Evolutionary conservation across 1,140 invertebrate species (phyloP), one percentile per base, ranked within the genome.

Genomic region (Heliconius hewitsoni): DNA sequence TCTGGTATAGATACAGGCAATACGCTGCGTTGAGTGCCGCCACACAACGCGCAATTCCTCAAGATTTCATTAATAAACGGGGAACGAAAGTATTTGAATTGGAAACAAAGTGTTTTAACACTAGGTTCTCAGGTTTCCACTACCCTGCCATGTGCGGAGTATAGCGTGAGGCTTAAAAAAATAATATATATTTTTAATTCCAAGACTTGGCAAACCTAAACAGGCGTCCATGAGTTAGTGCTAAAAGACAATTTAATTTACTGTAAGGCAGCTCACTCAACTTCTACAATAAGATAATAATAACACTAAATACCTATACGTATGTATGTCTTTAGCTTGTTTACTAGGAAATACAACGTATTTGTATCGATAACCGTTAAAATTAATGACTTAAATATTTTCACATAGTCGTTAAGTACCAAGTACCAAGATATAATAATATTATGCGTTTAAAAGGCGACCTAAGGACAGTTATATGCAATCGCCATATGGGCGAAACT

Each of bases 221-320:
- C 37, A 27, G 70, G 34, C 34, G 74, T 57, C 60, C 74, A 30
- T 71, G 27, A 76, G 18, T 71, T 71, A 76, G 39, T 71, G 37
- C 37, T 39, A 70, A 71, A 76, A 76, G 74, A 70, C 55, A 75
- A 75, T 66, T 60, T 75, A 75, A 75, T 75, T 75, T 60, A 75
- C 60, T 34, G 39, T 42, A 70, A 70, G 34, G 8, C 55, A 55
- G 13, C 4, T 55, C n/a, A 57, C 34, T 60, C 19, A 27, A 76
- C n/a, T 76, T 19, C 57, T 76, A 66, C 74, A 39, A 70, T 76
- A 18, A 71, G 74, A 76, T 76, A 70, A 70, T 27, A 60, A 75
- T 42, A 76, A 34, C 42, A 60, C 18, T 76, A 76, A n/a, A 39
- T 27, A 6, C 13, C 42, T 46, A 76, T 18, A 27, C 30, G 27